Conservation (phyloP, 2,113 vertebrate species). For the Pithys albifrons region DNA sequence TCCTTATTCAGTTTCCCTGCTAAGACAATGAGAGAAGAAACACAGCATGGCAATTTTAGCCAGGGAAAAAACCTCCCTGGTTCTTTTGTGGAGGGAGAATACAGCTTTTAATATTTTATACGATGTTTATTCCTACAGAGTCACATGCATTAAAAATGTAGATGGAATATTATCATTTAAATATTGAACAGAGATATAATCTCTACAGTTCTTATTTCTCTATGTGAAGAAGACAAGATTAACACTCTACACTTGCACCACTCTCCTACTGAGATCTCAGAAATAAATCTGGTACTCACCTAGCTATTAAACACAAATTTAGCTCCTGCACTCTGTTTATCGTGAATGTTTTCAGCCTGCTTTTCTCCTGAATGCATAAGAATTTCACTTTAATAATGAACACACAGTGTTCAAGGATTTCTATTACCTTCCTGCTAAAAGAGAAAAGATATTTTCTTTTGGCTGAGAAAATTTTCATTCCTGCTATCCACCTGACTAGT, state of each 20-base stretch:
- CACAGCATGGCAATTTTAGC: not conserved
- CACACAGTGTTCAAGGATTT: conserved; percentile 74
- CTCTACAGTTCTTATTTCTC: not conserved
- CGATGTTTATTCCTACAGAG: not conserved
- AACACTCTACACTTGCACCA: not conserved
- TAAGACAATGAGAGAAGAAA: not conserved
- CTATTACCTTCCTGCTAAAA: conserved; percentile 62
- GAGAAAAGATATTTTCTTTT: not conserved
- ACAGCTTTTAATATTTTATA: not conserved
- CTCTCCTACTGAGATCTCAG: not conserved
- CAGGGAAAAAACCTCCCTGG: not conserved
- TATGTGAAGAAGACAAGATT: not conserved
- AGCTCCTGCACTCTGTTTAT: conserved; percentile 76
- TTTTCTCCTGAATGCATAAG: conserved; percentile 72
- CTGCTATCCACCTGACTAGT: not conserved
- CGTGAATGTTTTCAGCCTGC: conserved; percentile 70
- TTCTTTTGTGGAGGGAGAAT: not conserved
- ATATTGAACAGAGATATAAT: not conserved
- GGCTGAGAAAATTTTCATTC: not conserved
- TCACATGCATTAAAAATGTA: not conserved
- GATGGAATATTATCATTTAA: not conserved
- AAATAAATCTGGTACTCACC: conserved; percentile 61
- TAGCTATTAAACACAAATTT: conserved; percentile 77
- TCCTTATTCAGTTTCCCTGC: not conserved
- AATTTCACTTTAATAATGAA: conserved; percentile 80